A percentile compares a stretch with the other conserved stretches of the same genome.
phyloP scores from a whole-genome alignment of 2,113 vertebrate species.

The Myrmecophaga tridactyla region DNA sequence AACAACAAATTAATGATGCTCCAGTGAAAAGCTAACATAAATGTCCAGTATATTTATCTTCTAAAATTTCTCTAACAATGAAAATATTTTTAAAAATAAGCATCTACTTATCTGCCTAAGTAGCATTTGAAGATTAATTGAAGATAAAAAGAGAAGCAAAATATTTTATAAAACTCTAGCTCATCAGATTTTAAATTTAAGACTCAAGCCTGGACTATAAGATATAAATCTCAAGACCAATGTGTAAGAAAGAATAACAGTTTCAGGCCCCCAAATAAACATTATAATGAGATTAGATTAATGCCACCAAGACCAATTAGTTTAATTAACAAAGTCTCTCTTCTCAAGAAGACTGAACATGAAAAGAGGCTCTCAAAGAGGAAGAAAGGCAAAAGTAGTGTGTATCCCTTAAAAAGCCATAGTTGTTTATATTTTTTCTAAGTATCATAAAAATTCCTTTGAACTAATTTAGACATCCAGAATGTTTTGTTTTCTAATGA shows the following conservation, averaged over 20 bases:
- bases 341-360: not conserved
- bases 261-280: not conserved
- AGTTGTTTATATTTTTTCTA: not conserved
- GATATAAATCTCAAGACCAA: not conserved
- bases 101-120: not conserved
- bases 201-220: not conserved
- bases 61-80: constrained; percentile 8
- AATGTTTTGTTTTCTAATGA: constrained; percentile 18
- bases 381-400: not conserved
- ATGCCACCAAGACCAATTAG: not conserved
- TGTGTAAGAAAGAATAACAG: not conserved
- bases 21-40: not conserved
- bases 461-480: not conserved
- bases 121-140: not conserved
- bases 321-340: not conserved
- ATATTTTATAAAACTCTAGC: not conserved
- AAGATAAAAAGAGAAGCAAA: constrained; percentile 35
- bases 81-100: constrained; percentile 45
- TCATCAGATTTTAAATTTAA: constrained; percentile 13
- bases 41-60: not conserved
- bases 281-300: not conserved
- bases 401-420: not conserved
- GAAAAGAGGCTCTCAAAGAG: not conserved
- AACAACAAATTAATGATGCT: constrained; percentile 40
- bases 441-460: constrained; percentile 25